Base-by-base conservation (phyloP, 2,113 vertebrate species). In the Regulus satrapa region DNA sequence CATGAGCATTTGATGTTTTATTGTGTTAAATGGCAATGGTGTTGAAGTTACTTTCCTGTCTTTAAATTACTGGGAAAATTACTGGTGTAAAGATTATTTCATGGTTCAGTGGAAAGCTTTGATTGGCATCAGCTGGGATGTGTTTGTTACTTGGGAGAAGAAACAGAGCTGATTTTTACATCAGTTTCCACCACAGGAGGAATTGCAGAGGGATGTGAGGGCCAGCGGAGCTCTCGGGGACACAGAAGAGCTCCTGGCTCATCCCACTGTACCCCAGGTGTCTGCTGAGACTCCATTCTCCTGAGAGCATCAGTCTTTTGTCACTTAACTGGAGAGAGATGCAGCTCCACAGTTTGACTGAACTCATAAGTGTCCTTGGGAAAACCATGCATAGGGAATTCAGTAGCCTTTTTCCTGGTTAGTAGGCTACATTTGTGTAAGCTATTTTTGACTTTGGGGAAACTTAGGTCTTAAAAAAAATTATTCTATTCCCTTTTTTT, bases 401-500 rank as follows among this genome's bases (percentile, higher is more conserved):
- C 26, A 28, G 5, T 23, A 24, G 14, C 45, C n/a, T 64, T 89
- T 75, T 67, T 34, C 36, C 36, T 59, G 21, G 32, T 38, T 87
- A 43, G 20, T 15, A 61, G 24, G 45, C 49, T 61, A 29, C 38
- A 89, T 64, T 20, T 80, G 26, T 40, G 8, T 45, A 17, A 59
- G 25, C 10, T 58, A 3, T 15, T 81, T 73, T 61, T 74, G 1
- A 56, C 24, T 69, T 77, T 12, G 49, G 29, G 38, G 32, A 32
- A 29, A 43, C 64, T 79, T 69, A 43, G 31, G 7, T 73, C 45
- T 85, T 89, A 74, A 1, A 9, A 54, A 36, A 89, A 73, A 92
- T 76, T 73, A 25, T 75, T 96, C 92, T 89, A 76, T 85, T 96
- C 83, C 16, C 8, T 81, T 68, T 29, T 82, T 13, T 94, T 29